Evolutionary conservation across 2,888 invertebrate genomes (phyloP).

Genomic region (Spicauda simplicius): DNA sequence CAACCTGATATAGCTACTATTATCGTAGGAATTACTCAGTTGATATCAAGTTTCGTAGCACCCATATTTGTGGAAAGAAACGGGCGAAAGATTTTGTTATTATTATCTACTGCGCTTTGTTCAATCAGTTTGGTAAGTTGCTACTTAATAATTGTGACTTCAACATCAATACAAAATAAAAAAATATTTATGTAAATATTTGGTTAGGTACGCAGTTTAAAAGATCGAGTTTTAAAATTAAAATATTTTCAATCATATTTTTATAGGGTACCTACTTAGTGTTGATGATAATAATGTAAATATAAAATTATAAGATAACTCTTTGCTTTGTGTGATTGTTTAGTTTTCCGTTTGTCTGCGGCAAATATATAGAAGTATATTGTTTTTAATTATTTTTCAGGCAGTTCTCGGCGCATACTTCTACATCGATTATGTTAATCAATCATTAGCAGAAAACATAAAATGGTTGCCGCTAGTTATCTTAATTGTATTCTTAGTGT

Average conservation of each 20-base stretch:
- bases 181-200: too few species aligned
- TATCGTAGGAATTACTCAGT: conserved; percentile 56
- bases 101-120: conserved; percentile 54
- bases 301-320: too few species aligned
- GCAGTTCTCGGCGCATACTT: conserved; percentile 52
- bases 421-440: conserved; percentile 44
- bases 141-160: too few species aligned
- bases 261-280: too few species aligned
- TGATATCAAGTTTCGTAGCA: conserved; percentile 51
- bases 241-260: too few species aligned
- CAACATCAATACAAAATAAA: too few species aligned
- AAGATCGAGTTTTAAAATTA: too few species aligned
- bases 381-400: conserved; percentile 45
- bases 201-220: too few species aligned
- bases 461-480: conserved; percentile 54
- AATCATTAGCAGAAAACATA: conserved; percentile 41
- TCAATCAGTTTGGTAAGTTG: conserved; percentile 57
- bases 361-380: too few species aligned
- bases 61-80: conserved; percentile 57
- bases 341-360: too few species aligned
- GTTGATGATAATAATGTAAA: too few species aligned
- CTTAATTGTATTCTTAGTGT: conserved; percentile 53
- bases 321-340: too few species aligned
- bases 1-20: conserved; percentile 57
- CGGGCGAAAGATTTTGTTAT: conserved; percentile 55